Conservation (phyloP, 2,888 invertebrate genomes). For the Tipula unca region DNA sequence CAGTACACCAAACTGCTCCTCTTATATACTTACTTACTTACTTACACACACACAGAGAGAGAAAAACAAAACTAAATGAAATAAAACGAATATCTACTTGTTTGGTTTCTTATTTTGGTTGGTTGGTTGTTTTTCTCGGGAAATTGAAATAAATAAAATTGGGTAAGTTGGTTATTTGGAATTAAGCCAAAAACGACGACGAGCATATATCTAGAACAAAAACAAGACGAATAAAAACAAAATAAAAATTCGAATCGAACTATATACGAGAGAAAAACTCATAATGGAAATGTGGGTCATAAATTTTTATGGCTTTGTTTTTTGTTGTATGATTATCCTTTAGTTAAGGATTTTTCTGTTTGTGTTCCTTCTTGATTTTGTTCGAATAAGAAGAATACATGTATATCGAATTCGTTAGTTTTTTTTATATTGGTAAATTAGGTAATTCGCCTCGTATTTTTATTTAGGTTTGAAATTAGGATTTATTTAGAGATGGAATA, state of each 20-base stretch:
- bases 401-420: background rate
- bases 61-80: background rate
- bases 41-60: background rate
- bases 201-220: background rate
- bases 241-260: background rate
- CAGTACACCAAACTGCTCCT: background rate
- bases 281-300: constrained; percentile 8
- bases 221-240: background rate
- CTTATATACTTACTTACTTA: too few species aligned
- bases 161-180: constrained; percentile 14
- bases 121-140: background rate
- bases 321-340: background rate
- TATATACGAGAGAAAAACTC: background rate
- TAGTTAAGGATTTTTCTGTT: background rate
- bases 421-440: background rate
- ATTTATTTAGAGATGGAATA: background rate
- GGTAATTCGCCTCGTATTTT: background rate
- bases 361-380: background rate
- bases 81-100: background rate
- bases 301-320: background rate
- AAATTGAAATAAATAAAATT: constrained; percentile 3
- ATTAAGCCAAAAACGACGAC: background rate
- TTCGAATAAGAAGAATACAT: background rate
- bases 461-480: background rate
- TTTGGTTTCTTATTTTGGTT: background rate